Percentiles rank a stretch among this genome's conserved stretches.
phyloP scores from a whole-genome alignment of 1,140 invertebrate species.

The Drosophila littoralis region DNA sequence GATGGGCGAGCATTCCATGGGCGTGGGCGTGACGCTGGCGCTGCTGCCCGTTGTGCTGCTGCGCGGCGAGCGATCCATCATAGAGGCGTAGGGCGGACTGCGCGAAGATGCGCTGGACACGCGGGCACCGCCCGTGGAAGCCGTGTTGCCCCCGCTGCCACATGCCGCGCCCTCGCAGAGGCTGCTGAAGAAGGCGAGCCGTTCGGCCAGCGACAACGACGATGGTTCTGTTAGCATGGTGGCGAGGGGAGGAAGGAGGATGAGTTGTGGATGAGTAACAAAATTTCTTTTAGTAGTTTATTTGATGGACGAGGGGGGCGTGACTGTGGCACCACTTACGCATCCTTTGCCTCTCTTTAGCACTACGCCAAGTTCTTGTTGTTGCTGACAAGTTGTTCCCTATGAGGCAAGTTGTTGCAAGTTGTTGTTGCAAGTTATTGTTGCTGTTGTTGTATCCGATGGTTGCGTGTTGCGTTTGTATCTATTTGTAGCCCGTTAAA shows the following conservation, averaged over 20 bases:
- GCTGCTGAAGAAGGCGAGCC: slow-evolving; percentile 78
- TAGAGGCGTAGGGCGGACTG: slow-evolving; percentile 51
- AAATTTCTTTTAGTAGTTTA: slow-evolving; percentile 7
- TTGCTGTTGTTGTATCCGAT: slow-evolving; percentile 23
- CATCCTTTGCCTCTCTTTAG: slow-evolving; percentile 49
- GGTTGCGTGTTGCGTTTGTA: slow-evolving; percentile 13
- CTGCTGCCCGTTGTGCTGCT: slow-evolving; percentile 64
- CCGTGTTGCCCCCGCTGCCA: slow-evolving; percentile 31
- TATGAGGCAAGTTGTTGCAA: slow-evolving; percentile 43
- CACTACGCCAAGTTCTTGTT: not conserved
- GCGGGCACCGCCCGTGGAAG: slow-evolving; percentile 17
- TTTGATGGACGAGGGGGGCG: not conserved
- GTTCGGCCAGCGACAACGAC: slow-evolving; percentile 76
- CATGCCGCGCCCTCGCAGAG: slow-evolving; percentile 51
- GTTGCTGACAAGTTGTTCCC: slow-evolving; percentile 23
- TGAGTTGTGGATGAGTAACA: not conserved
- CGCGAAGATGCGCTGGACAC: slow-evolving; percentile 53
- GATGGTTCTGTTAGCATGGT: slow-evolving; percentile 65
- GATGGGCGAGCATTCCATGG: slow-evolving; percentile 63
- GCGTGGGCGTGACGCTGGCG: slow-evolving; percentile 64
- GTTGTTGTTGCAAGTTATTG: slow-evolving; percentile 33
- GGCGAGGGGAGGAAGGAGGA: not conserved
- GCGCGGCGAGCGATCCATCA: slow-evolving; percentile 53
- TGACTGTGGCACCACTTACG: slow-evolving; percentile 50
- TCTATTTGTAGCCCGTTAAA: slow-evolving; percentile 42